Percentiles rank a stretch among this genome's conserved stretches.
These are phyloP conservation scores for Falco naumanni DNA, from an alignment of 2,797 vertebrate genomes.

Conservation along the genomic window DNA sequence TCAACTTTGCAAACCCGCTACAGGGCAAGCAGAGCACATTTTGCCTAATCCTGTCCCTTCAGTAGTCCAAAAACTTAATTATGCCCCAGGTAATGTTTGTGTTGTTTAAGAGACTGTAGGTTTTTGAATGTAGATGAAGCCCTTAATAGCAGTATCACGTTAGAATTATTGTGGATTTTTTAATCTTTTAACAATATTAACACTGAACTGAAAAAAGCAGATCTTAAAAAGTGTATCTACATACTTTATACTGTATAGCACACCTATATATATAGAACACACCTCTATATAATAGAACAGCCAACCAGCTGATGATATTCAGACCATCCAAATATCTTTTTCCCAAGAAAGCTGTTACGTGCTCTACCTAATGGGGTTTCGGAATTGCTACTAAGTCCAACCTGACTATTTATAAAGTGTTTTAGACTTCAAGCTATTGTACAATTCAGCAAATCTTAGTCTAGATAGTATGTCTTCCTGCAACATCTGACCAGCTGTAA, in stretches of 20 bases:
- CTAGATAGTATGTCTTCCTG: neutral
- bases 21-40: neutral
- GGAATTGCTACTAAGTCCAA: neutral
- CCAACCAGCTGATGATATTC: neutral
- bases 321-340: neutral
- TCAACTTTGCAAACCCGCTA: neutral
- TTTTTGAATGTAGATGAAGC: neutral
- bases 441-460: neutral
- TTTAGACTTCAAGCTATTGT: neutral
- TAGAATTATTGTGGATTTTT: neutral
- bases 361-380: neutral
- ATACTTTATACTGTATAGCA: neutral
- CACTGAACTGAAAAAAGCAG: neutral
- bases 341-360: neutral
- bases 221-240: neutral
- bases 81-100: neutral
- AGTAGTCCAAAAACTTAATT: neutral
- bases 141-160: neutral
- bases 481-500: neutral
- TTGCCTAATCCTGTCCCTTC: neutral
- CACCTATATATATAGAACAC: no score
- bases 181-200: neutral
- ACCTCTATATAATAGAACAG: neutral
- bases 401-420: neutral
- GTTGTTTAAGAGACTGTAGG: neutral